Conservation (phyloP, 2,888 invertebrate genomes). For the Cacoxenus indagator region DNA sequence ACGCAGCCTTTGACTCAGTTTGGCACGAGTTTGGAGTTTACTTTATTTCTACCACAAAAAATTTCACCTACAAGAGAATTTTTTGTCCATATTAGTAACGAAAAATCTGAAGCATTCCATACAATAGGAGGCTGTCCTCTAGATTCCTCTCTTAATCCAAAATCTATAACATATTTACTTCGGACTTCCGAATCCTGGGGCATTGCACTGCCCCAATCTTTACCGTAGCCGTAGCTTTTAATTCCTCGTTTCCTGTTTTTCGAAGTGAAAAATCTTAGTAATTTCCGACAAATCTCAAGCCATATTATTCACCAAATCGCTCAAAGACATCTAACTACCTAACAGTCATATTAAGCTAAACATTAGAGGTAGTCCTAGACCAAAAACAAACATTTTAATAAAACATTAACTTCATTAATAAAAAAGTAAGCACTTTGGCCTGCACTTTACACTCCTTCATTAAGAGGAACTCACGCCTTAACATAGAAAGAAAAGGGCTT, state of each 20-base stretch:
- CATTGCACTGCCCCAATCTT: background rate
- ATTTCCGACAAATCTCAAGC: background rate
- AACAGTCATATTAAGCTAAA: background rate
- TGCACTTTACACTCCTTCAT: background rate
- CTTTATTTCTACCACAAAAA: too few species aligned
- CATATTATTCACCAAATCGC: background rate
- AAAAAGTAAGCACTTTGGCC: background rate
- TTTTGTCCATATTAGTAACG: too few species aligned
- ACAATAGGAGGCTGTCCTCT: too few species aligned
- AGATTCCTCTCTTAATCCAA: too few species aligned
- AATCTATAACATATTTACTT: too few species aligned
- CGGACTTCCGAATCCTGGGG: too few species aligned
- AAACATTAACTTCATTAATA: background rate
- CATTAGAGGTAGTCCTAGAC: background rate
- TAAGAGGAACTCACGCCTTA: background rate
- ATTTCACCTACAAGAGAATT: too few species aligned
- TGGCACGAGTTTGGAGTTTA: too few species aligned
- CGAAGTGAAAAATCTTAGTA: background rate
- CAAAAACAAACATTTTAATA: background rate
- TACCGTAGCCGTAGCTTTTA: background rate
- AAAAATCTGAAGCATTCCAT: too few species aligned
- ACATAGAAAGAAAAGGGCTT: background rate
- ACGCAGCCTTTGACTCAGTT: too few species aligned
- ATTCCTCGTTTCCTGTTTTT: background rate
- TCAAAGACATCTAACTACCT: background rate